Percentiles rank a stretch among this genome's conserved stretches.
Evolutionary conservation across 2,888 invertebrate genomes (phyloP).

Genomic region (Phymatocera aterrima): DNA sequence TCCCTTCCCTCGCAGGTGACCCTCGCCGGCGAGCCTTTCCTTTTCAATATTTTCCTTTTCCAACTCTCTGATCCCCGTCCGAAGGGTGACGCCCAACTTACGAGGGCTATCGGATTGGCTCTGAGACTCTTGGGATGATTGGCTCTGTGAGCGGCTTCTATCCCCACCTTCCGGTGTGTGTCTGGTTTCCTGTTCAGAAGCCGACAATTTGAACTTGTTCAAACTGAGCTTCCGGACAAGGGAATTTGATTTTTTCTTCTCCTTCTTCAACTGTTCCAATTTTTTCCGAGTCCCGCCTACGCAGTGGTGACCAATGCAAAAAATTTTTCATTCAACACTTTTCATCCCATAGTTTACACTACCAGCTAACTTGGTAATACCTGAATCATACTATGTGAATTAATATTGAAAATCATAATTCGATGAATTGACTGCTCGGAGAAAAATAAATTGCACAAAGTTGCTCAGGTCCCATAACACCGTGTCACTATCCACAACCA

Average conservation of each 20-base stretch:
- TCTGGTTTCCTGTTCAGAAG: conserved; percentile 57
- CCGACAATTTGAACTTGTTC: conserved; percentile 64
- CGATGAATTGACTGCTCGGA: background rate
- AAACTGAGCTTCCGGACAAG: conserved; percentile 68
- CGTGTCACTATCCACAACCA: background rate
- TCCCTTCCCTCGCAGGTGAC: conserved; percentile 44
- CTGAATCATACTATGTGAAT: background rate
- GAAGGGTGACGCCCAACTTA: conserved; percentile 34
- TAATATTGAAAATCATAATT: too few relatives aligned
- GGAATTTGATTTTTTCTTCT: conserved; percentile 63
- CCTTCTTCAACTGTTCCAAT: conserved; percentile 57
- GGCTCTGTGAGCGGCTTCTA: conserved; percentile 67
- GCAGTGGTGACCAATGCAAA: background rate
- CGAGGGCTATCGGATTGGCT: conserved; percentile 61
- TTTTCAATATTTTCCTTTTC: conserved; percentile 37
- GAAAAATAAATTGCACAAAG: background rate
- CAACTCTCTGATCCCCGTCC: conserved; percentile 38
- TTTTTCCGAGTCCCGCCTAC: conserved; percentile 53
- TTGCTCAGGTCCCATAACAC: background rate
- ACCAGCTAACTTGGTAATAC: conserved; percentile 12
- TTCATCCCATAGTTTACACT: background rate
- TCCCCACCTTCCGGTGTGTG: conserved; percentile 69
- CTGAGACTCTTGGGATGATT: conserved; percentile 69
- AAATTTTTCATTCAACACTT: background rate
- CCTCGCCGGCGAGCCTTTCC: conserved; percentile 26